Base-by-base conservation (phyloP, 2,113 vertebrate genomes). In the Pseudonaja textilis region DNA sequence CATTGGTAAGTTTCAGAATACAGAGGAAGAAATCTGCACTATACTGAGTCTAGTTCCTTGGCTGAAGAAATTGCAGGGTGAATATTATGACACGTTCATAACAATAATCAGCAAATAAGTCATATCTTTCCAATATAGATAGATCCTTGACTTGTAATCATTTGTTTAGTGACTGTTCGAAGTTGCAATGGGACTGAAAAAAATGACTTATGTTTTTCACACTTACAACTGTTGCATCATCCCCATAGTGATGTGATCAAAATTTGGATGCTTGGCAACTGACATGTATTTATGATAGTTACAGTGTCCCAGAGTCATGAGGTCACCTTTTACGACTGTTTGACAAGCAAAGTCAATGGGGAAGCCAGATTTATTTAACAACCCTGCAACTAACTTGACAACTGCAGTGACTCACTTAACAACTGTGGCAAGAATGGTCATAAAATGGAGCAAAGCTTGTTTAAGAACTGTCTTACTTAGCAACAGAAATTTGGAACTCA, bases 1-100 rank as follows among this genome's bases (percentile, higher is more conserved):
- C 85, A 98, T 98, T 88, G 99, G 99, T 99, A 93, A 97, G 98
- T 95, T 2, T 81, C 55, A 91, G 64, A 90, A 88, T 8, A 57
- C 29, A 16, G 81, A 1, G 3, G 52, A 69, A 25, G 92, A 91
- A 89, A 34, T 1, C 34, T 9, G 34, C 3, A 39, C 16, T 20
- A 81, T 3, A 81, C 69, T 74, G 22, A 85, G 18, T 47, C 9
- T 86, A 26, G 85, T 26, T 54, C n/a, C 25, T 47, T 85, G 74
- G 16, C 11, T 56, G 52, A 91, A 54, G 11, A 39, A 91, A 85
- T 55, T 59, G 5, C 45, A 14, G 16, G 45, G 23, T 57, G 55
- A 59, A 57, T 86, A 45, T 91, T 85, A 55, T 57, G 5, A 42
- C 54, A 47, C 12, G 0, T 2, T 42, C 18, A 26, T 11, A 42